Evolutionary conservation across 2,797 vertebrate species (phyloP).

Genomic region (Crypturellus tataupa): DNA sequence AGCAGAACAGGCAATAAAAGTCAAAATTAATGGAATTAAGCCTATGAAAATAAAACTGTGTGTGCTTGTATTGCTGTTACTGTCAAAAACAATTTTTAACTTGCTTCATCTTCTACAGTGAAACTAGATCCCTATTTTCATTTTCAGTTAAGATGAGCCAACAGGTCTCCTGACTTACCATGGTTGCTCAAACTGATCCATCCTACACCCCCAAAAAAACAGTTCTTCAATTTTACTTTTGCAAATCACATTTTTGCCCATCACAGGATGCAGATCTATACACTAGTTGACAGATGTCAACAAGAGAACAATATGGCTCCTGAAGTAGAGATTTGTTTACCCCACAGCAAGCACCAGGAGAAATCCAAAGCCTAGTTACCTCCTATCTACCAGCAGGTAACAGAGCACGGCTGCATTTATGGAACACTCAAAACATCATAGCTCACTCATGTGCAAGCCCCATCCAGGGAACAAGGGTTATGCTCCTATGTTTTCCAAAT

Average conservation of each 20-base stretch:
- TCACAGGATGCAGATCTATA: not conserved
- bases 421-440: not conserved
- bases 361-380: conserved; percentile 17
- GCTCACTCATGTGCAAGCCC: conserved; percentile 4
- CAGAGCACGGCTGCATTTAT: not conserved
- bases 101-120: not conserved
- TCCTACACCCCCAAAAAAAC: not conserved
- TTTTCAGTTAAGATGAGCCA: not conserved
- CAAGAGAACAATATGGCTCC: not conserved
- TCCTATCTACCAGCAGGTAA: conserved; percentile 19
- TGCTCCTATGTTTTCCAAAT: conserved; percentile 10
- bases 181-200: not conserved
- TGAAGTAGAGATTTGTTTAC: not conserved
- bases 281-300: not conserved
- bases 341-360: not conserved
- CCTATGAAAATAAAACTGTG: not conserved
- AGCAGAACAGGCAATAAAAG: not conserved
- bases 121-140: not conserved
- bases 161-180: not conserved
- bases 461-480: not conserved
- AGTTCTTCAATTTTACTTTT: not conserved
- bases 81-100: not conserved
- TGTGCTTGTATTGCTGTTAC: not conserved
- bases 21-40: not conserved
- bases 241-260: not conserved